Conservation (phyloP, 2,888 invertebrate genomes). For the Sialis lutaria region DNA sequence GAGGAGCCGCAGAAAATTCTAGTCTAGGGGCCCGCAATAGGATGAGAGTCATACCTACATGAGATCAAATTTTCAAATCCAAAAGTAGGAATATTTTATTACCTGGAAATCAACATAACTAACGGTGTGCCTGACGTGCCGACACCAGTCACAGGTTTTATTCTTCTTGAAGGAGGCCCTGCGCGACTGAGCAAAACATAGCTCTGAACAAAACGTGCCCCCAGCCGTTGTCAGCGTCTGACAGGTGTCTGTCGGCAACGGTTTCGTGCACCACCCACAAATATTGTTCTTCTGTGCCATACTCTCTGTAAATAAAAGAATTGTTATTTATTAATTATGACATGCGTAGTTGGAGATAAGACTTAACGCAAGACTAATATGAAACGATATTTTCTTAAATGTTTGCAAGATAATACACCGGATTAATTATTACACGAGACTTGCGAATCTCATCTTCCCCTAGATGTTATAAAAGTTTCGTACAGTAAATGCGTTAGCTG, state of each 20-base stretch:
- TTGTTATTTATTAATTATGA: no score
- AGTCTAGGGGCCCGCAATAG: no score
- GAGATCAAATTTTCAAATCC: neutral
- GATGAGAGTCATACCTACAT: no score
- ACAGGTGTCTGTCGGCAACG: constrained; percentile 35
- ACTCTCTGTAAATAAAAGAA: neutral
- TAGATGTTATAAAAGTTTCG: no score
- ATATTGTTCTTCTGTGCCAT: constrained; percentile 7
- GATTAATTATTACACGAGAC: no score
- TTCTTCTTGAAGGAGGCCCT: constrained; percentile 81
- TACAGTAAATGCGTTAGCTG: no score
- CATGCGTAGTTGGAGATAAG: no score
- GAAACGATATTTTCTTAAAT: no score
- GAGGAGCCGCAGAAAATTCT: no score
- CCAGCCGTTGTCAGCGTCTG: constrained; percentile 30
- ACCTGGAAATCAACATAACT: constrained; percentile 67
- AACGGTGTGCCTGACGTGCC: constrained; percentile 75
- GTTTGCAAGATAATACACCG: no score
- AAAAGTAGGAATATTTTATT: neutral
- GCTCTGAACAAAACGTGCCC: constrained; percentile 61
- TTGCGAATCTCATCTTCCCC: no score
- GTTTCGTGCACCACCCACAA: constrained; percentile 66
- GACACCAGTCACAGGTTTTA: constrained; percentile 88
- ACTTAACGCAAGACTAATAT: no score
- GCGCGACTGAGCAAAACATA: constrained; percentile 78